Base-by-base conservation (phyloP, 2,888 invertebrate species). In the Phytoseiulus persimilis region DNA sequence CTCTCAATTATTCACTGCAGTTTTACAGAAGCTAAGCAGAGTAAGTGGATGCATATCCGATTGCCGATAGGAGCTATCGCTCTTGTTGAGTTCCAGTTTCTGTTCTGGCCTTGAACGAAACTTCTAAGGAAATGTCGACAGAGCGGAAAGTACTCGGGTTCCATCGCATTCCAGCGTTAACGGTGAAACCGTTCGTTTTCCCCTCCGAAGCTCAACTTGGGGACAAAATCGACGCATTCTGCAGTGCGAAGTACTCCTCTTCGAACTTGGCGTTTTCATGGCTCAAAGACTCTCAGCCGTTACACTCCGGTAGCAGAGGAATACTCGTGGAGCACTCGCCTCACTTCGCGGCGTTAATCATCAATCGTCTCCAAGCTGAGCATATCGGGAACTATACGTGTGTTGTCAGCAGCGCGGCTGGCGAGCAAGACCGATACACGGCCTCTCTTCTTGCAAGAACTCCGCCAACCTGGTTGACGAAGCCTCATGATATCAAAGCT, bases 101-200 rank as follows among this genome's bases (percentile, higher is more conserved):
- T n/a, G n/a, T n/a, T n/a, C n/a, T n/a, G n/a, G n/a, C n/a, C n/a
- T n/a, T n/a, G n/a, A n/a, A n/a, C n/a, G n/a, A n/a, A n/a, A n/a
- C n/a, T n/a, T n/a, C n/a, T n/a, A n/a, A n/a, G n/a, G n/a, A n/a
- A n/a, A n/a, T n/a, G n/a, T n/a, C n/a, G n/a, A n/a, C n/a, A n/a
- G n/a, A n/a, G n/a, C n/a, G n/a, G n/a, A n/a, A n/a, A n/a, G n/a
- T n/a, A n/a, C n/a, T n/a, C n/a, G n/a, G n/a, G n/a, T 18, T 18
- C 65, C 65, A 6, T 65, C 28, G 65, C 28, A 14, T 65, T 65
- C 1, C 65, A 65, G 65, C 65, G 28, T 18, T 65, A 32, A 87
- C n/a, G 14, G 87, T 87, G 32, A 33, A 87, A n/a, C 87, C 87
- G 33, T 87, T 87, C 87, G n/a, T n/a, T 87, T 32, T 87, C n/a